A percentile compares a stretch with the other conserved stretches of the same genome.
These are phyloP conservation scores for Sparidentex hasta DNA, from an alignment of 2,797 vertebrate species.

Conservation along the genomic window DNA sequence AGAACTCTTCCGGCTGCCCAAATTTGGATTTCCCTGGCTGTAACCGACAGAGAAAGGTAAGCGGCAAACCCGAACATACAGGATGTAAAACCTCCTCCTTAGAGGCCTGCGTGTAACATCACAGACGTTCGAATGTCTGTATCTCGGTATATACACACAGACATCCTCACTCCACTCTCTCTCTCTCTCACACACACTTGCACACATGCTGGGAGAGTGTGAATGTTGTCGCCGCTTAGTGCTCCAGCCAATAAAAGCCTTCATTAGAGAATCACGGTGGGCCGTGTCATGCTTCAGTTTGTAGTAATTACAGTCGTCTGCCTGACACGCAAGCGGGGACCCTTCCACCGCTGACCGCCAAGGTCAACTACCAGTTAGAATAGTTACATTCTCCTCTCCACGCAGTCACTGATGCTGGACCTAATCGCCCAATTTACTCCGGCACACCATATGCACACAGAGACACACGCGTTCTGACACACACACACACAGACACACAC, in stretches of 20 bases:
- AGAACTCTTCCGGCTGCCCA: neutral
- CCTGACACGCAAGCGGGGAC: constrained; percentile 87
- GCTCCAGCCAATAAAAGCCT: constrained; percentile 93
- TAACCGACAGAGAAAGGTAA: neutral
- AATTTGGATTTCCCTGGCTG: constrained; percentile 9
- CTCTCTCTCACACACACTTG: constrained; percentile 40
- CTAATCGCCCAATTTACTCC: constrained; percentile 95
- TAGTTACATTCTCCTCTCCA: constrained; percentile 91
- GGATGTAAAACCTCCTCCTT: constrained; percentile 1
- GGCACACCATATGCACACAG: constrained; percentile 78
- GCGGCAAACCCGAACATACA: constrained; percentile 5
- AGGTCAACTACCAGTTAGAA: constrained; percentile 98
- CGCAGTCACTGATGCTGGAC: constrained; percentile 91
- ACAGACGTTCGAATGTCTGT: neutral
- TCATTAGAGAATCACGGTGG: constrained; percentile 94
- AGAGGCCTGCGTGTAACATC: neutral
- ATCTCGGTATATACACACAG: neutral
- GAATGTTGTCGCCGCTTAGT: constrained; percentile 73
- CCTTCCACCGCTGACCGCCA: constrained; percentile 89
- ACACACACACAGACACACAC: constrained; percentile 32
- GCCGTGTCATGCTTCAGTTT: constrained; percentile 92
- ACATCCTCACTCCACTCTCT: constrained; percentile 31
- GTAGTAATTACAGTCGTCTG: constrained; percentile 94
- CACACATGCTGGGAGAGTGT: constrained; percentile 45
- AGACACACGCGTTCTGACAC: constrained; percentile 30